A percentile compares a stretch with the other conserved stretches of the same genome.
phyloP scores from a whole-genome alignment of 1,140 invertebrate genomes.

The Contarinia nasturtii region DNA sequence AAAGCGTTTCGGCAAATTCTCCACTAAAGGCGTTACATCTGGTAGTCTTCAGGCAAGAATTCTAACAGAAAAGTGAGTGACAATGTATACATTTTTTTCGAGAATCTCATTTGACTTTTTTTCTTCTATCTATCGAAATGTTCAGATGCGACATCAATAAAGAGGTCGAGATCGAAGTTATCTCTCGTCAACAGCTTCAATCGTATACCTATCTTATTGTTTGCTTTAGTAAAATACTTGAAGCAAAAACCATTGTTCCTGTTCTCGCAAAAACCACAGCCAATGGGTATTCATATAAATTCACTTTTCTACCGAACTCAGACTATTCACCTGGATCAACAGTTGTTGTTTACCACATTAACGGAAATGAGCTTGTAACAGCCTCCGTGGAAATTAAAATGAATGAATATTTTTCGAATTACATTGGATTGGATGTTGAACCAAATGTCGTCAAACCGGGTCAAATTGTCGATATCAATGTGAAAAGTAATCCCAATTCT shows the following conservation, averaged over 20 bases:
- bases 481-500: constrained; percentile 64
- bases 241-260: background rate
- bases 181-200: background rate
- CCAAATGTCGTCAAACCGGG: constrained; percentile 33
- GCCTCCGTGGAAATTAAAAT: constrained; percentile 57
- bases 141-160: no score
- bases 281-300: constrained; percentile 13
- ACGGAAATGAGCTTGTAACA: constrained; percentile 55
- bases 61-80: no score
- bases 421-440: constrained; percentile 11
- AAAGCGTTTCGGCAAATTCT: no score
- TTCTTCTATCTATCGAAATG: no score
- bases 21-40: no score
- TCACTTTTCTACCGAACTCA: constrained; percentile 44
- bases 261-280: background rate
- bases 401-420: constrained; percentile 61
- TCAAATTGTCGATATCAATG: constrained; percentile 43
- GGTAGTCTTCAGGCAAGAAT: no score
- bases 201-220: background rate
- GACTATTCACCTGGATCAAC: constrained; percentile 65
- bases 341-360: constrained; percentile 54
- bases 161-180: background rate
- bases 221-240: background rate
- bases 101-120: no score
- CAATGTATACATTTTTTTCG: no score